Percentiles rank a stretch among this genome's conserved stretches.
phyloP scores from a whole-genome alignment of 2,888 invertebrate genomes.

The Chironomus tentans region DNA sequence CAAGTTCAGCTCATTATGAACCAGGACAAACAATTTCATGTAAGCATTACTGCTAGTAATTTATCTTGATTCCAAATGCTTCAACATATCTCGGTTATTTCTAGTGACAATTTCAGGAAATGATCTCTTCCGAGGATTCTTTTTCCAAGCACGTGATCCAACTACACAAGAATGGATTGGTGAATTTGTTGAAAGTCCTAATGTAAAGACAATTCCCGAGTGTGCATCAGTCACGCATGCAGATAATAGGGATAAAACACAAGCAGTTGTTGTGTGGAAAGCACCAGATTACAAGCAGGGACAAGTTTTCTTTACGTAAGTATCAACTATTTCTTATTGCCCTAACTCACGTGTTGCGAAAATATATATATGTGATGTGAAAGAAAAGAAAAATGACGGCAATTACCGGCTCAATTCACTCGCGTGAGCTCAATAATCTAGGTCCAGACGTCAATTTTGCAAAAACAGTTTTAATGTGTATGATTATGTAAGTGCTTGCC shows the following conservation, averaged over 20 bases:
- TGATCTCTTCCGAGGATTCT: conserved; percentile 69
- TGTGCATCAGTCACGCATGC: conserved; percentile 72
- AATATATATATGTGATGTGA: not conserved
- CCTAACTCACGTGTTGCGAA: not conserved
- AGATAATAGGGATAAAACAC: conserved; percentile 41
- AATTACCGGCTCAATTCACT: not conserved
- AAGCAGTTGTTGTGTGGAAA: conserved; percentile 65
- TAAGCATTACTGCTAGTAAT: conserved; percentile 33
- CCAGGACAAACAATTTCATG: conserved; percentile 64
- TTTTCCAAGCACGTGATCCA: conserved; percentile 68
- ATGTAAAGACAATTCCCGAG: conserved; percentile 67
- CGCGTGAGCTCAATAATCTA: not conserved
- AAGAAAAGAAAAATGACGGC: not conserved
- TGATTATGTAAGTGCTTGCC: not conserved
- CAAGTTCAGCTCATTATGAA: conserved; percentile 53
- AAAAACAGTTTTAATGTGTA: not conserved
- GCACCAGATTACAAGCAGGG: conserved; percentile 59
- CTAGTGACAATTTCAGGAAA: conserved; percentile 50
- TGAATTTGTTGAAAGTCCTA: conserved; percentile 60
- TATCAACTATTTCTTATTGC: conserved; percentile 31
- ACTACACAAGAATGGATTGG: conserved; percentile 67
- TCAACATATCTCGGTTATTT: conserved; percentile 27
- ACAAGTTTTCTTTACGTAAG: conserved; percentile 75
- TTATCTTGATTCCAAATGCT: not conserved
- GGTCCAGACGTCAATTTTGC: not conserved